Evolutionary conservation across 2,113 vertebrate genomes (phyloP), one percentile per base, ranked within the genome.

Genomic region (Istiophorus platypterus): DNA sequence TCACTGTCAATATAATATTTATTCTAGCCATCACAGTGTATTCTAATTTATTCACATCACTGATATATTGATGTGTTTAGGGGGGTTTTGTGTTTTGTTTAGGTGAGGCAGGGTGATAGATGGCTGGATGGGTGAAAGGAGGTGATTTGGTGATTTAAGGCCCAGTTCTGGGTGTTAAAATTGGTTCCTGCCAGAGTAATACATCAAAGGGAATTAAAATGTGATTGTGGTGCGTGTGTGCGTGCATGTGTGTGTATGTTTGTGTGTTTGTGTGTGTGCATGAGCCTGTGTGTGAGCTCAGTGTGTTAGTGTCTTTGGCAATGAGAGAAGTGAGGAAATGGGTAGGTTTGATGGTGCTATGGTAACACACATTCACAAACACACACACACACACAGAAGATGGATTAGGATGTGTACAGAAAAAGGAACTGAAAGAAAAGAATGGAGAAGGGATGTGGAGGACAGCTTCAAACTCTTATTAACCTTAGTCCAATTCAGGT

Each of bases 121-220:
- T 93, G 73, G 85, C 57, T 62, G 80, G 74, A 76, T 37, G 70
- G 66, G 83, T 67, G 88, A 82, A 82, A 86, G 73, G 82, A 88
- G 89, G 91, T 92, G 92, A 95, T 94, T 86, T 88, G 89, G 93
- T 94, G 95, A 95, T 95, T 95, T 95, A 95, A 85, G 88, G 92
- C 89, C 92, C 93, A 94, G 94, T 95, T 93, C 89, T 82, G 77
- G 81, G 69, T 59, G 68, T 88, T 93, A 92, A 93, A 95, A 95
- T 95, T 95, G 94, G 92, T 94, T 95, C 93, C 92, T 91, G 83
- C 89, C 85, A 86, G 89, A 85, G 88, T 92, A 93, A 95, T 95
- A 93, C 91, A 95, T 95, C 94, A 95, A 70, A 80, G 77, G 79
- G 93, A 94, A 95, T 95, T 95, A 95, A 95, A 95, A 94, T 91